phyloP scores from a whole-genome alignment of 2,797 vertebrate genomes.

The Paramormyrops hopkinsi region DNA sequence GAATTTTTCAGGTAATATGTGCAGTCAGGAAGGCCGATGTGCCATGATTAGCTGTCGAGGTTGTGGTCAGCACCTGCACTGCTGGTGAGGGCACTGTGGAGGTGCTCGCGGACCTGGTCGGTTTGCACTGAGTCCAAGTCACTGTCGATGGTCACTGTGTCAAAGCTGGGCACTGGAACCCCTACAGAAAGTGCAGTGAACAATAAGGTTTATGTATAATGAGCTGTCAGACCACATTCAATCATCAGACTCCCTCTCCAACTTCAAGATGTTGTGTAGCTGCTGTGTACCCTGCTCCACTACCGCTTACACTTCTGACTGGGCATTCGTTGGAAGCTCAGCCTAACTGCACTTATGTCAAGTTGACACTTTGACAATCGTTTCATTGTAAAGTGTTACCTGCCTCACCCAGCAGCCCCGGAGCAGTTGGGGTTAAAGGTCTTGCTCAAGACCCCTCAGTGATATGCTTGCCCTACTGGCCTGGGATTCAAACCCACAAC shows the following conservation, averaged over 20 bases:
- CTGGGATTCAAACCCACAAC: background rate
- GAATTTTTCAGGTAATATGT: background rate
- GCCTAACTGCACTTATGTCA: background rate
- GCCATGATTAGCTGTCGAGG: background rate
- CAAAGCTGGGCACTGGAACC: slow-evolving; percentile 56
- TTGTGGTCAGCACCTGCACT: slow-evolving; percentile 8
- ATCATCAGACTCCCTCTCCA: background rate
- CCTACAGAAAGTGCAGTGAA: slow-evolving; percentile 36
- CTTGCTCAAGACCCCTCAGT: background rate
- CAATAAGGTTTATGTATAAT: background rate
- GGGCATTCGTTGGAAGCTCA: background rate
- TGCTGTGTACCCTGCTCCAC: background rate
- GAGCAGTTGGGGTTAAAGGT: background rate
- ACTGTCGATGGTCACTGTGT: slow-evolving; percentile 56
- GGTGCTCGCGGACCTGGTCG: slow-evolving; percentile 46
- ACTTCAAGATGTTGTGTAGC: background rate
- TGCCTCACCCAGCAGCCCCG: background rate
- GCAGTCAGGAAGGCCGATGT: background rate
- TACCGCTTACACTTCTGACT: background rate
- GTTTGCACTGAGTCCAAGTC: slow-evolving; percentile 61
- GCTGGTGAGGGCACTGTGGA: slow-evolving; percentile 36
- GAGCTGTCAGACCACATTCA: background rate
- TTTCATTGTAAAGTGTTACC: background rate
- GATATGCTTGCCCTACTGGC: background rate
- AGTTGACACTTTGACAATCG: background rate